Evolutionary conservation across 2,888 invertebrate species (phyloP).

Genomic region (Protonemura montana): DNA sequence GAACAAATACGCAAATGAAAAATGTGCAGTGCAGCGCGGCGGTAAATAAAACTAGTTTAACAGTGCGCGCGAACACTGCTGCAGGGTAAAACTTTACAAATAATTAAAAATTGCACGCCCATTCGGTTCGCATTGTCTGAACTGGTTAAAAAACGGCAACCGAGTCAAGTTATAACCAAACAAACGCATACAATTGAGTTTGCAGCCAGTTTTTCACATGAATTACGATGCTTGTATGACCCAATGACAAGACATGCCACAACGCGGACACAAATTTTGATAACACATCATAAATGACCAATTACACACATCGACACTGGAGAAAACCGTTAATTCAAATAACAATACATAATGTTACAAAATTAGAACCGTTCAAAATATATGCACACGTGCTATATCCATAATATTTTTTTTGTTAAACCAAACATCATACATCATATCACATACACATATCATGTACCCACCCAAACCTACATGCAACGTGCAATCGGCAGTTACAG

Average conservation of each 20-base stretch:
- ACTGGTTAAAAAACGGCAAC: too few species aligned
- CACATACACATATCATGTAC: background rate
- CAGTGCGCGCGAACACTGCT: background rate
- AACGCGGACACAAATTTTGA: background rate
- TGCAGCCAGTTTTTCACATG: too few species aligned
- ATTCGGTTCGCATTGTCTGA: too few species aligned
- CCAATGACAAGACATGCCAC: background rate
- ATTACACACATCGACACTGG: background rate
- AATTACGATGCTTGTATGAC: background rate
- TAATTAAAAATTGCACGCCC: background rate
- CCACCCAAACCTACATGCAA: too few species aligned
- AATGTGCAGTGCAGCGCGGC: background rate
- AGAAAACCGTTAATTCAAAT: conserved; percentile 7
- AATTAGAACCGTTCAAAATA: background rate
- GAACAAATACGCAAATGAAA: background rate
- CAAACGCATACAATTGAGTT: too few species aligned
- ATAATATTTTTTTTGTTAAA: background rate
- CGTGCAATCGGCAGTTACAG: too few species aligned
- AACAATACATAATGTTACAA: background rate
- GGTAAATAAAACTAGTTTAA: background rate
- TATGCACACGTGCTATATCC: too few species aligned
- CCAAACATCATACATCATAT: background rate
- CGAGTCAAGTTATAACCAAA: too few species aligned
- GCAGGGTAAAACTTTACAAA: background rate
- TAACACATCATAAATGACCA: background rate